phyloP scores from a whole-genome alignment of 2,888 invertebrate genomes.

The Coelopa pilipes region DNA sequence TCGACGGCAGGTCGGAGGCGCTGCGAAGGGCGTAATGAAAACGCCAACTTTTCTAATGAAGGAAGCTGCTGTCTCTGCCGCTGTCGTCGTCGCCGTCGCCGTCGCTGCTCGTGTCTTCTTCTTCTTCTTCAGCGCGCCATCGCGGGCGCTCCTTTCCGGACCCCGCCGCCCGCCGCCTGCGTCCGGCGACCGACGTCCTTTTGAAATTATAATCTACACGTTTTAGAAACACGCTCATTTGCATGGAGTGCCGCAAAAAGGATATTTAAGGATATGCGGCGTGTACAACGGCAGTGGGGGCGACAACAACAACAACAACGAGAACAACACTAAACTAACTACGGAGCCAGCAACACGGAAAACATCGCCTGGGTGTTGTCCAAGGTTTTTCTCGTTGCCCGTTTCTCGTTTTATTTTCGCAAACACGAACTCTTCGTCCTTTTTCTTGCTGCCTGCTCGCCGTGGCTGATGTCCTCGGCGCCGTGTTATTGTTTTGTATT shows the following conservation, averaged over 20 bases:
- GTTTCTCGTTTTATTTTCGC: slow-evolving; percentile 44
- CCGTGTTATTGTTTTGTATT: not conserved
- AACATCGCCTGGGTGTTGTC: slow-evolving; percentile 44
- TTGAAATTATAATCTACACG: slow-evolving; percentile 61
- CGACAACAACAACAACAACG: slow-evolving; percentile 44
- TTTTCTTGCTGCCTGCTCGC: slow-evolving; percentile 11
- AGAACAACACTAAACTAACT: slow-evolving; percentile 8
- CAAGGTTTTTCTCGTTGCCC: slow-evolving; percentile 17
- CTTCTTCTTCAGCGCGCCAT: not conserved
- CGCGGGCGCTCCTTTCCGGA: no score
- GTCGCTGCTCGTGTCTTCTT: slow-evolving; percentile 25
- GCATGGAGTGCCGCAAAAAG: slow-evolving; percentile 41
- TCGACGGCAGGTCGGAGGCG: slow-evolving; percentile 40
- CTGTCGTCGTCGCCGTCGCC: slow-evolving; percentile 31
- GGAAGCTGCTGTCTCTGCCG: slow-evolving; percentile 46
- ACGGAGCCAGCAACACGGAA: slow-evolving; percentile 39
- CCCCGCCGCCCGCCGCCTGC: not conserved
- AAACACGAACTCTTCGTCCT: slow-evolving; percentile 45
- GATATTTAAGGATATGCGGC: slow-evolving; percentile 53
- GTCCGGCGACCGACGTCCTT: slow-evolving; percentile 44
- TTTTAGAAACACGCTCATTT: slow-evolving; percentile 45
- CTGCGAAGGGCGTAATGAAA: slow-evolving; percentile 59
- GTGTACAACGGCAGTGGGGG: not conserved
- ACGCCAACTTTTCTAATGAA: slow-evolving; percentile 61
- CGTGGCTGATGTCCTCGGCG: slow-evolving; percentile 1